Conservation (phyloP, 2,888 invertebrate species). For the Cheilosia grossa region DNA sequence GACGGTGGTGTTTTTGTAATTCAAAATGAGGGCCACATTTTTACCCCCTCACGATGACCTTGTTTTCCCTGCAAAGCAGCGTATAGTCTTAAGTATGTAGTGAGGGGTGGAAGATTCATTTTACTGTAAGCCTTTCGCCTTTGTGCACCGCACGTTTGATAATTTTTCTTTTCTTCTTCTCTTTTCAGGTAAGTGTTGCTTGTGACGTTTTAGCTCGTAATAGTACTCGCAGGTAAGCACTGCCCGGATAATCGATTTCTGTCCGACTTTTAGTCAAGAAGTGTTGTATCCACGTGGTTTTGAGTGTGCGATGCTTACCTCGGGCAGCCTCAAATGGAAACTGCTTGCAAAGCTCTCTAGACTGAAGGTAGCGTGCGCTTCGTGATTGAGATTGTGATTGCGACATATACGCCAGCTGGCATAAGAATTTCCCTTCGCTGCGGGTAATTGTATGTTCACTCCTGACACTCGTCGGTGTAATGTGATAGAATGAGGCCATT, state of each 20-base stretch:
- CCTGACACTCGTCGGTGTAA: neutral
- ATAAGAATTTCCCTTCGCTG: neutral
- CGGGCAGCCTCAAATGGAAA: neutral
- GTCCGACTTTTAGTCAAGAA: neutral
- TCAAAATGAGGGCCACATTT: constrained; percentile 7
- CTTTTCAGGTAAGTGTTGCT: constrained; percentile 64
- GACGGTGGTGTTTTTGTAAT: neutral
- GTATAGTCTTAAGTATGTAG: neutral
- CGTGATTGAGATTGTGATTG: neutral
- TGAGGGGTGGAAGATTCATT: neutral
- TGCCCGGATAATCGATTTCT: constrained; percentile 17
- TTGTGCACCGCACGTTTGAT: constrained; percentile 16
- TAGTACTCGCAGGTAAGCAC: constrained; percentile 25
- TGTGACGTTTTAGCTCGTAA: constrained; percentile 38
- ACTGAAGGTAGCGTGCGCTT: too few species aligned
- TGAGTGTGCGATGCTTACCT: constrained; percentile 22
- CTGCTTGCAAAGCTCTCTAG: too few species aligned
- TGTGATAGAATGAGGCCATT: constrained; percentile 34
- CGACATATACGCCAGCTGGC: constrained; percentile 16
- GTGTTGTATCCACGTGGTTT: neutral
- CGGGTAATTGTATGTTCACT: neutral
- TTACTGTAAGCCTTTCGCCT: constrained; percentile 7
- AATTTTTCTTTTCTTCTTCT: constrained; percentile 34
- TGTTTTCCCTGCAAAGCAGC: constrained; percentile 17
- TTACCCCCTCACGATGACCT: constrained; percentile 30